Conservation (phyloP, 1,140 invertebrate genomes). For the Zaprionus tsacasi region DNA sequence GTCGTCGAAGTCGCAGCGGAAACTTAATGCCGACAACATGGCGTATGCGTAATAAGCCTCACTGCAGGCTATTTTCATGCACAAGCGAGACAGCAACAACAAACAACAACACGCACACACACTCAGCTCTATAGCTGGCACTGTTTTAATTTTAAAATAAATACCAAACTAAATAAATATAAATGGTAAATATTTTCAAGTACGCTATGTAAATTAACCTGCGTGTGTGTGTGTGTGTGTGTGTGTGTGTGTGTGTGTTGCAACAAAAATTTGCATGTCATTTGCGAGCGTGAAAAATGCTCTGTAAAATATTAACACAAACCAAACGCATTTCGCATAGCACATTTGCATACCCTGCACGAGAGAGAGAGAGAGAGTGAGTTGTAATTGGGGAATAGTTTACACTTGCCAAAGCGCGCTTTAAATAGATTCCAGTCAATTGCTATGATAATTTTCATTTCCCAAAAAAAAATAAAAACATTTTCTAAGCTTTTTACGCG, state of each 20-base stretch:
- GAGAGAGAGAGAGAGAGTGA: no score
- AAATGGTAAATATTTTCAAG: slow-evolving; percentile 42
- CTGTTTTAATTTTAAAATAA: slow-evolving; percentile 49
- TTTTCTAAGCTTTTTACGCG: background rate
- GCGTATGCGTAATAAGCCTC: slow-evolving; percentile 47
- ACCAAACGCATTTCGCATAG: slow-evolving; percentile 22
- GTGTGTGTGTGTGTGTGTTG: background rate
- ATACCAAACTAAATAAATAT: slow-evolving; percentile 44
- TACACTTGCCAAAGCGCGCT: no score
- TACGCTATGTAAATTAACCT: background rate
- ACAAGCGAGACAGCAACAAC: background rate
- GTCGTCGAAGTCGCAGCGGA: slow-evolving; percentile 23
- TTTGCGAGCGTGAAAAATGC: slow-evolving; percentile 24
- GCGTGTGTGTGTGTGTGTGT: background rate
- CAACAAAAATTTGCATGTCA: slow-evolving; percentile 30
- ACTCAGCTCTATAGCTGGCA: slow-evolving; percentile 5
- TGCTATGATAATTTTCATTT: background rate
- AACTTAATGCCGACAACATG: slow-evolving; percentile 39
- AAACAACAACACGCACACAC: background rate
- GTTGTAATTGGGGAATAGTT: no score
- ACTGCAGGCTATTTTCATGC: slow-evolving; percentile 33
- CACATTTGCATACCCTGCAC: slow-evolving; percentile 5
- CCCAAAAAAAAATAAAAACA: background rate
- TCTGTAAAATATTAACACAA: slow-evolving; percentile 32
- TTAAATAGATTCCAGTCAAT: background rate